Conservation (phyloP, 2,113 vertebrate genomes). For the Eclectus roratus region DNA sequence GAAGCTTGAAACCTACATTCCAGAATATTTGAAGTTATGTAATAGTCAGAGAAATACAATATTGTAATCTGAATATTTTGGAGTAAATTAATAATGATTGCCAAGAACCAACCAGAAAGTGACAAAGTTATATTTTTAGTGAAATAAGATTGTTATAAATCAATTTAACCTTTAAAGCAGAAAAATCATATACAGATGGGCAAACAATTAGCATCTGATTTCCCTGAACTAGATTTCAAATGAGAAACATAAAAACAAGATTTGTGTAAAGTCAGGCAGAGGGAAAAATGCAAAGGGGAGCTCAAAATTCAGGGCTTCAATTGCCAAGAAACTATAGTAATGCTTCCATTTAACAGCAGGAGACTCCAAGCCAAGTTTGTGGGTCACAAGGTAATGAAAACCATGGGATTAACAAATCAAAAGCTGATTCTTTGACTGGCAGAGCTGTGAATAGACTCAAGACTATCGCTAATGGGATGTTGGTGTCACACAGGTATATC, state of each 20-base stretch:
- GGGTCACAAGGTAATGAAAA: not conserved
- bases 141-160: not conserved
- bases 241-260: not conserved
- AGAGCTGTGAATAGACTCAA: not conserved
- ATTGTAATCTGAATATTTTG: not conserved
- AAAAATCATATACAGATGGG: not conserved
- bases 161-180: not conserved
- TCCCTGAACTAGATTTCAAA: not conserved
- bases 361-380: not conserved
- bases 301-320: not conserved
- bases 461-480: not conserved
- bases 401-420: not conserved
- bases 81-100: not conserved
- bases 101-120: not conserved
- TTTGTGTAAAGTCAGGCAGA: not conserved
- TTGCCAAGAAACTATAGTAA: not conserved
- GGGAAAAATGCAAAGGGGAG: not conserved
- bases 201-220: not conserved
- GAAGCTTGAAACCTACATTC: not conserved
- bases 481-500: not conserved
- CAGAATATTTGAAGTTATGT: not conserved
- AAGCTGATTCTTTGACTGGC: not conserved
- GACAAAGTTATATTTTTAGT: not conserved
- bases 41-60: not conserved
- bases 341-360: not conserved